Conservation (phyloP, 1,140 invertebrate species). For the Laupala kohalensis region DNA sequence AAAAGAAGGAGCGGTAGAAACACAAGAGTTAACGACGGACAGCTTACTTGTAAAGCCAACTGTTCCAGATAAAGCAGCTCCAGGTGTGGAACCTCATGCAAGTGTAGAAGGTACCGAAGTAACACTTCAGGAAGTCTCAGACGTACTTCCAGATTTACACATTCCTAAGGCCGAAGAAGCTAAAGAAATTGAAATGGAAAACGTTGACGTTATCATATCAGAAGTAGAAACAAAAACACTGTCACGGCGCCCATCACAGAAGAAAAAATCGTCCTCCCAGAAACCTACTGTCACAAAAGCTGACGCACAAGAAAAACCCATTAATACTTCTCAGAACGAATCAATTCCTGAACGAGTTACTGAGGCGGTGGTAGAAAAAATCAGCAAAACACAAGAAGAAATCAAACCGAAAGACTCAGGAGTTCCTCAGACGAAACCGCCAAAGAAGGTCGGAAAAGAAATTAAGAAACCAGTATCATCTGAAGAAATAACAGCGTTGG, state of each 20-base stretch:
- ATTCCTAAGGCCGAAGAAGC: background rate
- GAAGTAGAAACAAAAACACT: slow-evolving; percentile 12
- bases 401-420: background rate
- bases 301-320: slow-evolving; percentile 17
- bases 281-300: too few relatives aligned
- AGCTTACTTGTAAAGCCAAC: background rate
- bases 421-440: slow-evolving; percentile 1
- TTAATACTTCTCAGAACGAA: slow-evolving; percentile 17
- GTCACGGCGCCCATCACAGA: slow-evolving; percentile 15
- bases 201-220: slow-evolving; percentile 19
- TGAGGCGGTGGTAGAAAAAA: too few relatives aligned
- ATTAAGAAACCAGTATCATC: background rate
- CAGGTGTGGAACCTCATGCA: background rate
- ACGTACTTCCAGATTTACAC: background rate
- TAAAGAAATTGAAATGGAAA: background rate
- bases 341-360: slow-evolving; percentile 22
- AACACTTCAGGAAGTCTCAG: background rate
- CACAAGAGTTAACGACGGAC: slow-evolving; percentile 13
- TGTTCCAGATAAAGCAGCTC: background rate
- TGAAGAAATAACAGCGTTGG: too few relatives aligned
- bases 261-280: too few relatives aligned
- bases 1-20: slow-evolving; percentile 24
- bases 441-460: slow-evolving; percentile 10
- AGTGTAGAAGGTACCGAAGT: slow-evolving; percentile 1
- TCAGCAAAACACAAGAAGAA: background rate